These are phyloP conservation scores for Drosophila paulistorum DNA, from an alignment of 1,140 invertebrate genomes.

Conservation along the genomic window DNA sequence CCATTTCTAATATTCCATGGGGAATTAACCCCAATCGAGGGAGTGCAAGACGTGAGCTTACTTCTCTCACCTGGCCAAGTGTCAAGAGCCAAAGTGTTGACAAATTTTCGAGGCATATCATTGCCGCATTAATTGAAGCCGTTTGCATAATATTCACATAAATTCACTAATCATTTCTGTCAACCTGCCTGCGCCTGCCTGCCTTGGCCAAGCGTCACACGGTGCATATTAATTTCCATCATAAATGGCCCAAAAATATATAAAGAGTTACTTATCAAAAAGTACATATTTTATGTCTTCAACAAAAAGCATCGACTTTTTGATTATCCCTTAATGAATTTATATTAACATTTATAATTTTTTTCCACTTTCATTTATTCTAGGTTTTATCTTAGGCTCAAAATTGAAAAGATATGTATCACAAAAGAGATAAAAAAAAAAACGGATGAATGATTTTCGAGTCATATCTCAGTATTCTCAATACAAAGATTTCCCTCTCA, in stretches of 20 bases:
- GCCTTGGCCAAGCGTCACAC: conserved; percentile 46
- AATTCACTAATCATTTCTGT: conserved; percentile 71
- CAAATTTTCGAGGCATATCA: conserved; percentile 60
- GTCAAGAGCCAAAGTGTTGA: conserved; percentile 63
- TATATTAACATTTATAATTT: background rate
- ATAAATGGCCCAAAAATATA: conserved; percentile 60
- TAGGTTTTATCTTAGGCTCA: too few species aligned
- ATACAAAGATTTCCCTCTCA: too few species aligned
- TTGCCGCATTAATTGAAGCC: conserved; percentile 57
- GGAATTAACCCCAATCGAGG: conserved; percentile 24
- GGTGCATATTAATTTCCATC: conserved; percentile 72
- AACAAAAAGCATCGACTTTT: background rate
- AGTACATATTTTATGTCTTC: conserved; percentile 12
- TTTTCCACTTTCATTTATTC: too few species aligned
- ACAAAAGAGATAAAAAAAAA: too few species aligned
- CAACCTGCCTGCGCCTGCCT: conserved; percentile 18
- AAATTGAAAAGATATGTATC: too few species aligned
- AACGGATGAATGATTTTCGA: too few species aligned
- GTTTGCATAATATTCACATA: conserved; percentile 76
- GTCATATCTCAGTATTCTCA: too few species aligned
- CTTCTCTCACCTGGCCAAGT: conserved; percentile 56
- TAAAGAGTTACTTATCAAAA: conserved; percentile 27
- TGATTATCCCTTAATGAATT: background rate
- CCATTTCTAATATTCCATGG: conserved; percentile 3
- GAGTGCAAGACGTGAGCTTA: conserved; percentile 44